A percentile compares a stretch with the other conserved stretches of the same genome.
Evolutionary conservation across 2,888 invertebrate species (phyloP).

Genomic region (Lymantria monacha): DNA sequence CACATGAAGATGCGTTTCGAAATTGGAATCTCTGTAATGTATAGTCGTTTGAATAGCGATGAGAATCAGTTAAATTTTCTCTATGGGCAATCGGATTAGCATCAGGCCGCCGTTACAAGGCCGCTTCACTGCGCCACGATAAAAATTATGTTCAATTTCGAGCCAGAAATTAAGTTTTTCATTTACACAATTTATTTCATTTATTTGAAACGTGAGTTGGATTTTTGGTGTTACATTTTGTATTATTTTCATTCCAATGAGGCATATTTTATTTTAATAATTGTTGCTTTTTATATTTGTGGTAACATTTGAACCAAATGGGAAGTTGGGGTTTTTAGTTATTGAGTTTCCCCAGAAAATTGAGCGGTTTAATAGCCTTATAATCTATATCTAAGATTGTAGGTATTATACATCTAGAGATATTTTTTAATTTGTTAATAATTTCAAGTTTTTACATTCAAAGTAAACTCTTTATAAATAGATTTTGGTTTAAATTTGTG

Average conservation of each 20-base stretch:
- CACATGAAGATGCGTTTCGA: conserved; percentile 4
- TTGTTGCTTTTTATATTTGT: too few relatives aligned
- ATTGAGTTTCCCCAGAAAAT: too few relatives aligned
- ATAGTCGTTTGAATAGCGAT: conserved; percentile 54
- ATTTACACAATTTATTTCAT: conserved; percentile 25
- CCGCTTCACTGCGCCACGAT: conserved; percentile 42
- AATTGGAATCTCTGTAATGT: conserved; percentile 35
- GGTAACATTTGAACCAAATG: too few relatives aligned
- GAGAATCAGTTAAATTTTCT: conserved; percentile 60
- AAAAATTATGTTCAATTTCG: conserved; percentile 52
- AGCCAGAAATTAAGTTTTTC: conserved; percentile 22
- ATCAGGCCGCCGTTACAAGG: conserved; percentile 63
- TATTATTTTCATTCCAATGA: neutral
- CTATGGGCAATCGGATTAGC: conserved; percentile 74
- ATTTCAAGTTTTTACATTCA: too few relatives aligned
- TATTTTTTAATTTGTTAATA: too few relatives aligned
- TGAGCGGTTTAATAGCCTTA: too few relatives aligned
- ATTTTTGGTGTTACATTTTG: neutral
- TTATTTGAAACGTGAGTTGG: conserved; percentile 11
- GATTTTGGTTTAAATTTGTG: too few relatives aligned
- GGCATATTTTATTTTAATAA: too few relatives aligned
- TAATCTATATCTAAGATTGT: too few relatives aligned
- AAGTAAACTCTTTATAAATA: too few relatives aligned
- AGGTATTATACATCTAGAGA: too few relatives aligned
- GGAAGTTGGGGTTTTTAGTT: too few relatives aligned